Conservation (phyloP, 2,113 vertebrate genomes). For the Hemichromis elongatus region DNA sequence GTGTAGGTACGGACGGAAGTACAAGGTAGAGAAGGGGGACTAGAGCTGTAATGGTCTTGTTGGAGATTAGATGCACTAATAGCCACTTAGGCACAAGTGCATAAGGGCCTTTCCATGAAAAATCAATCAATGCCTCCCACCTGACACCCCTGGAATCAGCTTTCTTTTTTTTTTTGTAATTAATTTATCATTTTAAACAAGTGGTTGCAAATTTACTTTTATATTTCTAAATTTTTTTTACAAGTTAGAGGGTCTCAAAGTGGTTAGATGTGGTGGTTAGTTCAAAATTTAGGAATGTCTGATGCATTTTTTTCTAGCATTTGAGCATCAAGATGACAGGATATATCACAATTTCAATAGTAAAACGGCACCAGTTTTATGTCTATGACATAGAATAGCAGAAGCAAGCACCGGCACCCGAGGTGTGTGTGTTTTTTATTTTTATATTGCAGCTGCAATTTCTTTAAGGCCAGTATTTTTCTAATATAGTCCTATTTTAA, state of each 20-base stretch:
- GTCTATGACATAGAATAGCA: background rate
- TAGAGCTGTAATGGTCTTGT: background rate
- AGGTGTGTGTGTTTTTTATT: background rate
- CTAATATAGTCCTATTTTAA: background rate
- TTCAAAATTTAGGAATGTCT: background rate
- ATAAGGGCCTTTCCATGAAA: background rate
- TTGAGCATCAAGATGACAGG: background rate
- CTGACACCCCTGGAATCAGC: background rate
- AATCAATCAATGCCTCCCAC: background rate
- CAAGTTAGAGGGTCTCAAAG: background rate
- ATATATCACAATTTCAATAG: background rate
- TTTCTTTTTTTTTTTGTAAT: fast-evolving
- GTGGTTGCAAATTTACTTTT: background rate
- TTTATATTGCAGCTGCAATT: background rate
- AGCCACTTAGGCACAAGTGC: background rate
- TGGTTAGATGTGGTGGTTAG: too few relatives aligned
- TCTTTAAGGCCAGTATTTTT: background rate
- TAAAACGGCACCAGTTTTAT: background rate
- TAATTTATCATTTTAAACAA: background rate
- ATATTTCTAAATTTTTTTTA: background rate
- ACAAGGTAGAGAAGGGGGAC: background rate
- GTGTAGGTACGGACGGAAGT: conserved; percentile 12
- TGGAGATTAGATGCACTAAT: background rate
- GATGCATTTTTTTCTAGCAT: background rate
- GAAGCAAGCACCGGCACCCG: background rate